phyloP scores from a whole-genome alignment of 1,140 invertebrate genomes.

The Drosophila tristis region DNA sequence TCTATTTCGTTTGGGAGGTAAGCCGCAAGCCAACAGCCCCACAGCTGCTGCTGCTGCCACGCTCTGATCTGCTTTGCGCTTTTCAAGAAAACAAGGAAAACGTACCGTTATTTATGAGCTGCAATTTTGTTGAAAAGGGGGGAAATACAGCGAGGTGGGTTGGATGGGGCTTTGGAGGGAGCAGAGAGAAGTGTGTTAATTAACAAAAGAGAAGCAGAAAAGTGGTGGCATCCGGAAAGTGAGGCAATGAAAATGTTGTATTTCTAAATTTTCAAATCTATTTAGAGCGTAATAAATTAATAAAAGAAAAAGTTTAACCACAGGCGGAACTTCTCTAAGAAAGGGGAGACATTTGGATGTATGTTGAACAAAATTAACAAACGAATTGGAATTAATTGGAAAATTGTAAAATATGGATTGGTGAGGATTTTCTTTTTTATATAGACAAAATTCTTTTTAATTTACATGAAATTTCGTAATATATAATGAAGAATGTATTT shows the following conservation, averaged over 20 bases:
- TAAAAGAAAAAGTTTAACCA: slow-evolving; percentile 7
- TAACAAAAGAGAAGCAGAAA: slow-evolving; percentile 52
- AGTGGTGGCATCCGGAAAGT: slow-evolving; percentile 62
- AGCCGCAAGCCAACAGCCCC: no score
- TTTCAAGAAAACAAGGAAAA: slow-evolving; percentile 66
- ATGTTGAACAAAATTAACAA: no score
- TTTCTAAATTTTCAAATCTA: slow-evolving; percentile 42
- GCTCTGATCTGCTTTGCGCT: slow-evolving; percentile 6
- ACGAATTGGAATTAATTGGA: no score
- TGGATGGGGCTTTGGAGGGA: not conserved
- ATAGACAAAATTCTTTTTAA: no score
- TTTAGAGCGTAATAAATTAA: slow-evolving; percentile 46
- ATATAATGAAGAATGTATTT: no score
- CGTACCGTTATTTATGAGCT: slow-evolving; percentile 70
- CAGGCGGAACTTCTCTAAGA: not conserved
- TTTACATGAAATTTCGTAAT: no score
- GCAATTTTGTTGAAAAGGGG: slow-evolving; percentile 4
- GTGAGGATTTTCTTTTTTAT: no score
- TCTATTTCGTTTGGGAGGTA: slow-evolving; percentile 63
- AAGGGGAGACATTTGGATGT: no score
- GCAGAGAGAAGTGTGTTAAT: slow-evolving; percentile 70
- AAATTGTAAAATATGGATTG: no score
- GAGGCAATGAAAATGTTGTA: slow-evolving; percentile 47
- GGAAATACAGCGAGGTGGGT: not conserved
- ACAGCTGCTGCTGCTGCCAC: slow-evolving; percentile 14